These are phyloP conservation scores for Bombus polaris DNA, from an alignment of 1,140 invertebrate genomes.

Conservation along the genomic window DNA sequence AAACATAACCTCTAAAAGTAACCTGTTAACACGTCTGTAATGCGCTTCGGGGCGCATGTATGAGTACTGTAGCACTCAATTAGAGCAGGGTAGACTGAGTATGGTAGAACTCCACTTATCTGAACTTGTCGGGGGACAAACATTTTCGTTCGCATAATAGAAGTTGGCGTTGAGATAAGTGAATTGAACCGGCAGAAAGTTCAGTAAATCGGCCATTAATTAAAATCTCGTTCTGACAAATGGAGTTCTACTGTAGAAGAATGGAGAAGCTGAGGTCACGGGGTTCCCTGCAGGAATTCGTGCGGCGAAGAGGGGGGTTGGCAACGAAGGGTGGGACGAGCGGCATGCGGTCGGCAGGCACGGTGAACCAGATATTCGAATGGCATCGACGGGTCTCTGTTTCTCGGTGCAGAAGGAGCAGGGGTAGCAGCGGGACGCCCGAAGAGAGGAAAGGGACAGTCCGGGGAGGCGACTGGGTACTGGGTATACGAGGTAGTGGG, in stretches of 20 bases:
- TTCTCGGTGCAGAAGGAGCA: not conserved
- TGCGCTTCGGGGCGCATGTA: too few species aligned
- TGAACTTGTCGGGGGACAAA: too few species aligned
- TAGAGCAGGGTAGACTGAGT: too few species aligned
- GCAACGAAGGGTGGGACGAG: not conserved
- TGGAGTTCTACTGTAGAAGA: not conserved
- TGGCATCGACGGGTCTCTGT: constrained; percentile 22
- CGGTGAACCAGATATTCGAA: constrained; percentile 50
- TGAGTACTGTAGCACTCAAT: too few species aligned
- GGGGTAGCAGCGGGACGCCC: not conserved
- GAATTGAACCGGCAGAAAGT: too few species aligned
- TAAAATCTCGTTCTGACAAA: too few species aligned
- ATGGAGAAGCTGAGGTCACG: not conserved
- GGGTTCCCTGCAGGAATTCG: not conserved
- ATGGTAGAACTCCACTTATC: too few species aligned
- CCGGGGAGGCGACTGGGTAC: constrained; percentile 46
- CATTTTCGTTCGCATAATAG: too few species aligned
- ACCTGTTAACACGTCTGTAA: too few species aligned
- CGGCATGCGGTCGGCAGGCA: constrained; percentile 33
- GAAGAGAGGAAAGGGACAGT: constrained; percentile 41
- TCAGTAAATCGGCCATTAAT: too few species aligned
- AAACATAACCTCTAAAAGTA: too few species aligned
- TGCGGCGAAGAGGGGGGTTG: not conserved
- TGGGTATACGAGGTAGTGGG: constrained; percentile 62
- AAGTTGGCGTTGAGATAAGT: too few species aligned